Evolutionary conservation across 2,888 invertebrate species (phyloP), one percentile per base, ranked within the genome.

Genomic region (Melinopterus prodromus): DNA sequence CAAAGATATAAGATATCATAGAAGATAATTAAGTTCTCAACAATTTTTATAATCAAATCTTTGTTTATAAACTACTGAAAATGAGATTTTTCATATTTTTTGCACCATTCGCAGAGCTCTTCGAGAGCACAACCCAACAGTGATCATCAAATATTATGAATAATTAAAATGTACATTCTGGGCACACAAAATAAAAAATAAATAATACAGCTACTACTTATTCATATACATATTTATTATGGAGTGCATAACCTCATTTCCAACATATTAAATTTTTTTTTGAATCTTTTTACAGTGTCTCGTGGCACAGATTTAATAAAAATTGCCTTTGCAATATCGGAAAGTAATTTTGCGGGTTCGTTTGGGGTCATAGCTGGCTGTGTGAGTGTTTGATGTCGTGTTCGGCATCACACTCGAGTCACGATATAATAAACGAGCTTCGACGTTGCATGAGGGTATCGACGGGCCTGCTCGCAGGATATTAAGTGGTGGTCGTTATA

Each of bases 291-390:
- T 9, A 9, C 3, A 53, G 53, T 53, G 6, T 53, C 53, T 53
- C 53, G 53, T 53, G 53, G 53, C 26, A 3, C 53, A 53, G 53
- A 53, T 53, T 53, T 53, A 53, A 53, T 53, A 53, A 53, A 53
- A 53, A 53, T 53, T 12, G 53, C 53, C 53, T 53, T 53, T 53
- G 53, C 53, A 53, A 53, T 53, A 53, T 53, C 53, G 53, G 53
- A 53, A 53, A 53, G 53, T 53, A 53, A 53, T 53, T 53, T 53
- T 2, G 53, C 53, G 53, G 53, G 53, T 53, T 53, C 53, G 53
- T 53, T 53, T 53, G 53, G 53, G 53, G 53, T 53, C 53, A 53
- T 53, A 53, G 53, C 53, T 53, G 53, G 53, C 53, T 53, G 53
- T 53, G 53, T 12, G 53, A 53, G 53, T 53, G 5, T 53, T 53